Evolutionary conservation across 2,888 invertebrate genomes (phyloP), one percentile per base, ranked within the genome.

Genomic region (Phyto melanocephala): DNA sequence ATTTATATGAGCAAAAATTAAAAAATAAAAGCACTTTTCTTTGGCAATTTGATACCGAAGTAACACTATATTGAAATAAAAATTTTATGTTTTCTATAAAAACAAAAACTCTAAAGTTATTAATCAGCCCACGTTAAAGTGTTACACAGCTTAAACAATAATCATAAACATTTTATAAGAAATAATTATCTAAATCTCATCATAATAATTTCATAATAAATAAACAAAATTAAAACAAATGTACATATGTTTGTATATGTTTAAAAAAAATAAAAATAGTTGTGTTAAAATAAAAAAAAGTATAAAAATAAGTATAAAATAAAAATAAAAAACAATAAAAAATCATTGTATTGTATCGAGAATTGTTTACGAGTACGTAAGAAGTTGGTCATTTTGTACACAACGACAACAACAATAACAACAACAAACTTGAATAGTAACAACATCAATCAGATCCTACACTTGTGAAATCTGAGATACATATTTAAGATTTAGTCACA

Each of bases 321-420:
- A 71, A 45, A 20, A 15, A 60, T 10, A 37, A 52, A 42, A 40
- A 52, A 68, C 58, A 76, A 76, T 52, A 76, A 52, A 52, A 76
- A 60, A 17, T 68, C 40, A 68, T 68, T 76, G 50, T 50, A 33
- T 67, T 40, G 58, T 56, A 40, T 15, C 47, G 20, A 24, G 22
- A 52, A 54, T 42, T 42, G 62, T 42, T 42, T 62, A 33, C 62
- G 42, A 42, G 62, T 63, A 47, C 58, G 56, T 70, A 70, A 70
- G 58, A 70, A 58, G 58, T 71, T 71, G 42, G 22, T 71, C 24
- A 54, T 52, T 40, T 70, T 22, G n/a, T n/a, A n/a, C n/a, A n/a
- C n/a, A 40, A 13, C 10, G 17, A 10, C 35, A 58, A 58, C 37
- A 52, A 52, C 40, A 68, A 52, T 15, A 35, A 22, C 52, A 52